Evolutionary conservation across 2,888 invertebrate genomes (phyloP), one percentile per base, ranked within the genome.

Genomic region (Andricus curvator): DNA sequence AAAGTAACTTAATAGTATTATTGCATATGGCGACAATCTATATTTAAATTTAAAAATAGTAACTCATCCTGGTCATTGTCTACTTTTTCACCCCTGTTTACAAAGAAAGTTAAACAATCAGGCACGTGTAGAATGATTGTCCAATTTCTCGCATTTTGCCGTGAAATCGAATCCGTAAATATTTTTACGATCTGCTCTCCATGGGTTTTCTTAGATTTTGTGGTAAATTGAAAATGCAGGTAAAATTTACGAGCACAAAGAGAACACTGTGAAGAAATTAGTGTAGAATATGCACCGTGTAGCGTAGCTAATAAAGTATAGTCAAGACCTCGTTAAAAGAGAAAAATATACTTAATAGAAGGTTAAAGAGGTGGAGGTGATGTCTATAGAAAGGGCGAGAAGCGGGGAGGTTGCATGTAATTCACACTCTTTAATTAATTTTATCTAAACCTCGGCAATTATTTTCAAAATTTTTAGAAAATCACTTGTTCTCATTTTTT

Each of bases 251-350:
- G 64, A 29, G 29, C 5, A 65, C 33, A 29, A 29, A 65, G 65
- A 33, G 33, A 65, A 33, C 65, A 33, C 13, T 33, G 5, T 65
- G 65, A 29, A 29, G 8, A 65, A 65, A 33, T 65, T 29, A 65
- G 33, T 17, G 20, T 65, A 29, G 8, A 65, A 65, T 33, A 65
- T 65, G 33, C 20, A 65, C 33, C 33, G 65, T 65, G 65, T 65
- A 65, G 65, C 65, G 20, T 33, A 33, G 33, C 65, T 65, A 65
- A 65, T 33, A 65, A 64, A 64, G 64, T 29, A 13, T 25, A 44
- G 13, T 44, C 44, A 44, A 33, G 33, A 2, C 29, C 33, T 33
- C 17, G 15, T 65, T 33, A 65, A 65, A 29, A 65, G 65, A 9
- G 65, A 65, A 65, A 33, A 65, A 65, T 33, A 17, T 29, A 25